These are phyloP conservation scores for Epiblema foenella DNA, from an alignment of 2,888 invertebrate species.

Conservation along the genomic window DNA sequence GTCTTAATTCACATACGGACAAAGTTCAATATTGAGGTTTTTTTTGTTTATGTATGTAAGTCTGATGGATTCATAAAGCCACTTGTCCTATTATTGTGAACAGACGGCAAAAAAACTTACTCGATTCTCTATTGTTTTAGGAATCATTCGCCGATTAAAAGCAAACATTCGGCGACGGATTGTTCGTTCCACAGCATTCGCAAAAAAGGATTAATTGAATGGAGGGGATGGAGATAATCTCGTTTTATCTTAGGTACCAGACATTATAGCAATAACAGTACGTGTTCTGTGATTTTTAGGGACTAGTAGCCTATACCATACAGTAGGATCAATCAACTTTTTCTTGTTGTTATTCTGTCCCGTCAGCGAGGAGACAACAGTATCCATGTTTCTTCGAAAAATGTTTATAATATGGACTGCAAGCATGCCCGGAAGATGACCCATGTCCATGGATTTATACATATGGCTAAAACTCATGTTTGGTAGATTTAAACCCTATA, in stretches of 20 bases:
- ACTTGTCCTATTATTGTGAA: not conserved
- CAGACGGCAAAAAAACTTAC: slow-evolving; percentile 1
- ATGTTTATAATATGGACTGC: no score
- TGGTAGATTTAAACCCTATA: no score
- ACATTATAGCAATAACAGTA: not conserved
- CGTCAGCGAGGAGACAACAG: no score
- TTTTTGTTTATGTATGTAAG: not conserved
- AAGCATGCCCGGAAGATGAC: no score
- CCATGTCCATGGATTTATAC: no score
- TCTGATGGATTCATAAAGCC: not conserved
- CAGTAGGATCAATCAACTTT: no score
- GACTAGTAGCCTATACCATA: no score
- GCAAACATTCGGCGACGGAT: slow-evolving; percentile 34
- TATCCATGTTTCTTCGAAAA: no score
- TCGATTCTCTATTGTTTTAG: slow-evolving; percentile 48
- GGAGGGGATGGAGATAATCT: not conserved
- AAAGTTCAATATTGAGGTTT: not conserved
- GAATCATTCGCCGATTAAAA: slow-evolving; percentile 51
- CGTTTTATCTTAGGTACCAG: not conserved
- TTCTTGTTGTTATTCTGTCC: no score
- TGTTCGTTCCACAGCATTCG: slow-evolving; percentile 4
- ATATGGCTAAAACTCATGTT: no score
- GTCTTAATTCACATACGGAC: no score
- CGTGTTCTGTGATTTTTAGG: not conserved
- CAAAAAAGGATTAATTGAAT: slow-evolving; percentile 12